These are phyloP conservation scores for Mimumesa dahlbomi DNA, from an alignment of 2,888 invertebrate genomes.

Conservation along the genomic window DNA sequence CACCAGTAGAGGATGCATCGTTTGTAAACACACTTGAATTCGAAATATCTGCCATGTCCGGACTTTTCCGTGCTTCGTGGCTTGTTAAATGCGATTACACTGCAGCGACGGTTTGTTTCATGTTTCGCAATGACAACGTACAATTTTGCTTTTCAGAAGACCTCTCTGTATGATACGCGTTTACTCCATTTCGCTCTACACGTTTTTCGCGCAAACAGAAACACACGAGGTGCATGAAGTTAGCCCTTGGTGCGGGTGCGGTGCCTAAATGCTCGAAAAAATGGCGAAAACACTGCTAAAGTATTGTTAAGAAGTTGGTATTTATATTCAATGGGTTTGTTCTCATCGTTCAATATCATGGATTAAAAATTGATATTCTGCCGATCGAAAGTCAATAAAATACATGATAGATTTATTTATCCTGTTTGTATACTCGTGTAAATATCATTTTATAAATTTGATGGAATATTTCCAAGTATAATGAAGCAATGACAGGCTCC, in stretches of 20 bases:
- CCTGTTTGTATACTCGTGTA: too few species aligned
- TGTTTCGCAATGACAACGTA: slow-evolving; percentile 32
- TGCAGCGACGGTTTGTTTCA: slow-evolving; percentile 23
- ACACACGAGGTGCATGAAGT: slow-evolving; percentile 53
- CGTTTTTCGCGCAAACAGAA: slow-evolving; percentile 70
- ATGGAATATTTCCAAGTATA: too few species aligned
- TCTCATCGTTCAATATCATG: slow-evolving; percentile 10
- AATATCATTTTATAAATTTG: too few species aligned
- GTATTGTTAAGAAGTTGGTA: slow-evolving; percentile 24
- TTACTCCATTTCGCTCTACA: slow-evolving; percentile 48
- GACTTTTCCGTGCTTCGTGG: slow-evolving; percentile 6
- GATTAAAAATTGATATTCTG: neutral
- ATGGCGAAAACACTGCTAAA: too few species aligned
- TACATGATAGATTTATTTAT: too few species aligned
- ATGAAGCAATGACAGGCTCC: too few species aligned
- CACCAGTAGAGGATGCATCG: slow-evolving; percentile 64
- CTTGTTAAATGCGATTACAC: slow-evolving; percentile 24
- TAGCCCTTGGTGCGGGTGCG: too few species aligned
- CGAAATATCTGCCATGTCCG: slow-evolving; percentile 70
- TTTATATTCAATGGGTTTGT: slow-evolving; percentile 16
- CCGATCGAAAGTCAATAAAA: neutral
- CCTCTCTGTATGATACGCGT: slow-evolving; percentile 27
- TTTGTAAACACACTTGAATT: slow-evolving; percentile 73
- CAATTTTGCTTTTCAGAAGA: slow-evolving; percentile 17
- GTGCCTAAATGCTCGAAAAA: too few species aligned